These are phyloP conservation scores for Haemorhous mexicanus DNA, from an alignment of 2,113 vertebrate genomes.

Conservation along the genomic window DNA sequence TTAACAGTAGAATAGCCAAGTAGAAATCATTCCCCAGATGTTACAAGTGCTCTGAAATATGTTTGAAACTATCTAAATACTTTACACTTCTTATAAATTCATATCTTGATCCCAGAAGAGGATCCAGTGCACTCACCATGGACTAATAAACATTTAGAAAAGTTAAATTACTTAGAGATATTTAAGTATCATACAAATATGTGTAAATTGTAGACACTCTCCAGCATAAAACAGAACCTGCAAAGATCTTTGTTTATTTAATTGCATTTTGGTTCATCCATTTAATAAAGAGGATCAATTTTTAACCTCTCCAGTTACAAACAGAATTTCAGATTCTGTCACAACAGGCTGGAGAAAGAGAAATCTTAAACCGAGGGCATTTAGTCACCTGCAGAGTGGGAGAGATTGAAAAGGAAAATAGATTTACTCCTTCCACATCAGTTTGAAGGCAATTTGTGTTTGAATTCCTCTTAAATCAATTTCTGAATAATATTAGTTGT, in stretches of 20 bases:
- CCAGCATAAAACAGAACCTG: background rate
- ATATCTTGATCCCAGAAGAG: slow-evolving; percentile 52
- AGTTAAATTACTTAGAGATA: slow-evolving; percentile 61
- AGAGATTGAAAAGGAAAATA: background rate
- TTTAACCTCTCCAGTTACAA: slow-evolving; percentile 36
- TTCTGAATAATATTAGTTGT: background rate
- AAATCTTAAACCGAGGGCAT: background rate
- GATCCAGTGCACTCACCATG: slow-evolving; percentile 20
- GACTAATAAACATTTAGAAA: slow-evolving; percentile 67
- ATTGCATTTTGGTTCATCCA: background rate
- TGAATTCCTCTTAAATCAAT: slow-evolving; percentile 28
- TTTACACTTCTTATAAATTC: slow-evolving; percentile 47
- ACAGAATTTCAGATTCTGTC: slow-evolving; percentile 15
- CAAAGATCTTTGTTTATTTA: slow-evolving; percentile 10
- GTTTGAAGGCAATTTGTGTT: slow-evolving; percentile 28
- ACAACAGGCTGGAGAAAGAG: background rate
- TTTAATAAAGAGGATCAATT: slow-evolving; percentile 9
- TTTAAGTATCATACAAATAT: slow-evolving; percentile 53
- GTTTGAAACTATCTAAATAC: slow-evolving; percentile 54
- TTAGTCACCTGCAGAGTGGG: slow-evolving; percentile 21
- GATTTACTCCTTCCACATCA: slow-evolving; percentile 23
- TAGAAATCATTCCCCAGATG: slow-evolving; percentile 45
- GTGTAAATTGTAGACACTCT: background rate
- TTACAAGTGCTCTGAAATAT: slow-evolving; percentile 31
- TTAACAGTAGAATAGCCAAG: slow-evolving; percentile 47